phyloP scores from a whole-genome alignment of 2,113 vertebrate species.

The Myotis davidii region DNA sequence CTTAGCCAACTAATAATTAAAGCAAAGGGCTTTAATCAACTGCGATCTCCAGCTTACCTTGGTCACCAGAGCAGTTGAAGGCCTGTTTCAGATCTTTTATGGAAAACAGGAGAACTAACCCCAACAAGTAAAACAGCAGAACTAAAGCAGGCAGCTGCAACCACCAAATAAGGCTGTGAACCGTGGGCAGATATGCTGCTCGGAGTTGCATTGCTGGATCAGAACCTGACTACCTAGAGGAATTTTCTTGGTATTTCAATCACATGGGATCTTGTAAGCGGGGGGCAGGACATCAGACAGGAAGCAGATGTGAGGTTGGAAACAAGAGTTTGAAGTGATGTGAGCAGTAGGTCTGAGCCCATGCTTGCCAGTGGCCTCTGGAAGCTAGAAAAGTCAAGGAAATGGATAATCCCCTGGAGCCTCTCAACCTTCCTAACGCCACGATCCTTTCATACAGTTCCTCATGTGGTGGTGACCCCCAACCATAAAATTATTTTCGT shows the following conservation, averaged over 20 bases:
- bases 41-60: not conserved
- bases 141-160: not conserved
- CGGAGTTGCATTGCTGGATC: not conserved
- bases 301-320: not conserved
- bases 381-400: not conserved
- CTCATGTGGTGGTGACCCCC: too few relatives aligned
- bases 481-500: too few relatives aligned
- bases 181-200: not conserved
- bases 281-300: not conserved
- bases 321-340: not conserved
- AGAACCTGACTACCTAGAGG: not conserved
- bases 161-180: not conserved
- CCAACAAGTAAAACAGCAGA: not conserved
- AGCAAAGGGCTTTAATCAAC: not conserved
- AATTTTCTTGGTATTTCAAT: not conserved
- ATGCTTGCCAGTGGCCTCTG: not conserved
- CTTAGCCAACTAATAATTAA: not conserved
- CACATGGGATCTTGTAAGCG: not conserved
- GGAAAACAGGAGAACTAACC: not conserved
- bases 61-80: not conserved
- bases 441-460: too few relatives aligned
- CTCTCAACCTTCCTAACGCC: not conserved
- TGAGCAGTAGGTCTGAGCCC: not conserved
- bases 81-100: not conserved
- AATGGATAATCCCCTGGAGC: not conserved